Percentiles rank a stretch among this genome's conserved stretches.
Evolutionary conservation across 2,113 vertebrate genomes (phyloP).

Genomic region (Poecilia latipinna): DNA sequence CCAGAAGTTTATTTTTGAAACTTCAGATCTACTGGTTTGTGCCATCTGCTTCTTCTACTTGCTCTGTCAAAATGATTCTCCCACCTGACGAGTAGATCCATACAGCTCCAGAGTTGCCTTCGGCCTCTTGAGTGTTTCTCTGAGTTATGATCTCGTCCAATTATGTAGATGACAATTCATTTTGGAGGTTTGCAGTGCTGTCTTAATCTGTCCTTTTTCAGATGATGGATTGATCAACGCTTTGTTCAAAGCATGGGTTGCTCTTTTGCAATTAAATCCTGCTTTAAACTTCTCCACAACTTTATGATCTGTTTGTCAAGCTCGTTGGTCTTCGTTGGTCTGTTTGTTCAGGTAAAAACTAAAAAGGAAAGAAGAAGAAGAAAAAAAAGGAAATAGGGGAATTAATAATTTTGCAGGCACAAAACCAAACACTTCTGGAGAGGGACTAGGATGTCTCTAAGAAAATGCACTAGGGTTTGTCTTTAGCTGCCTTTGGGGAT

Average conservation of each 20-base stretch:
- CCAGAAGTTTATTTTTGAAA: neutral
- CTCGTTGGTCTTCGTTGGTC: neutral
- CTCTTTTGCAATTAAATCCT: neutral
- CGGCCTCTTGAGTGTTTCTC: neutral
- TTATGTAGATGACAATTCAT: neutral
- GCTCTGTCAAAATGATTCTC: no score
- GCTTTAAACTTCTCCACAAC: neutral
- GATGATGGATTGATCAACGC: neutral
- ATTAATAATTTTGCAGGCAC: neutral
- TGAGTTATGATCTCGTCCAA: neutral
- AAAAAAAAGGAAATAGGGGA: neutral
- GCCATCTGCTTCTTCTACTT: no score
- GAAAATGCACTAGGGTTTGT: constrained; percentile 53
- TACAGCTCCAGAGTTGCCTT: neutral
- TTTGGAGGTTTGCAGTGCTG: neutral
- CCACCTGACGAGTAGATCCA: neutral
- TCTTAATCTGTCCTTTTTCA: neutral
- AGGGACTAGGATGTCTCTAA: constrained; percentile 10
- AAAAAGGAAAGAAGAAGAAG: neutral
- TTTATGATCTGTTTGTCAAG: neutral
- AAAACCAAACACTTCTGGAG: neutral
- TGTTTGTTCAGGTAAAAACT: neutral
- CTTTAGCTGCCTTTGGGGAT: constrained; percentile 58
- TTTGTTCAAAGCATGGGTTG: neutral
- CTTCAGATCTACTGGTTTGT: neutral